phyloP scores from a whole-genome alignment of 2,888 invertebrate species.

The Caradrina clavipalpis region DNA sequence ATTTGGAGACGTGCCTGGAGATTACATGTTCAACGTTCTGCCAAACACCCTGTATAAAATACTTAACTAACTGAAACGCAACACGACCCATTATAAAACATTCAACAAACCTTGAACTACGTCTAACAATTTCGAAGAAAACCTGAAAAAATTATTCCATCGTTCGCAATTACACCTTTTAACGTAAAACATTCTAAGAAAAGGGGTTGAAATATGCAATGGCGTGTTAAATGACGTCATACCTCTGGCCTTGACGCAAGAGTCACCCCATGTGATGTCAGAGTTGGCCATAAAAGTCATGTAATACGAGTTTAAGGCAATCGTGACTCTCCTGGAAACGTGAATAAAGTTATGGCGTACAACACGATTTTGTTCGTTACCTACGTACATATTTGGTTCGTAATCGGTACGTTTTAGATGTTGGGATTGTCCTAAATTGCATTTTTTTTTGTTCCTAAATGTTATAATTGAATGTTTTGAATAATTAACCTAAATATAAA shows the following conservation, averaged over 20 bases:
- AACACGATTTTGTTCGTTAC: not conserved
- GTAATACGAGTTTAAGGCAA: conserved; percentile 4
- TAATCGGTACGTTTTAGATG: not conserved
- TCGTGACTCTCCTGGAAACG: not conserved
- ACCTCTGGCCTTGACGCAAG: conserved; percentile 24
- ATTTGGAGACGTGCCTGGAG: too few relatives aligned
- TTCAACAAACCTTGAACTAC: not conserved
- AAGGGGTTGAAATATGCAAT: conserved; percentile 29
- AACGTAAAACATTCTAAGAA: conserved; percentile 2
- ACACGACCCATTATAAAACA: not conserved
- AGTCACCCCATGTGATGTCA: conserved; percentile 25
- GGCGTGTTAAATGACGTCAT: conserved; percentile 19
- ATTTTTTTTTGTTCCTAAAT: too few relatives aligned
- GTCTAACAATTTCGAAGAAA: conserved; percentile 11
- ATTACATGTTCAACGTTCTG: too few relatives aligned
- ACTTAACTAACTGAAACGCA: not conserved
- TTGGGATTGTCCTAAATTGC: not conserved
- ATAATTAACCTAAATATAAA: too few relatives aligned
- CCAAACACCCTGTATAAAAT: too few relatives aligned
- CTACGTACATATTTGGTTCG: not conserved
- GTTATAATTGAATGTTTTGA: too few relatives aligned
- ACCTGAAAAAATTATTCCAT: conserved; percentile 1
- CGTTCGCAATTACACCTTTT: not conserved
- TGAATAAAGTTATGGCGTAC: conserved; percentile 1
- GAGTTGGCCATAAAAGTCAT: conserved; percentile 26